A percentile compares a stretch with the other conserved stretches of the same genome.
Conservation (phyloP, 2,113 vertebrate species). For the Monarcha castaneiventris region DNA sequence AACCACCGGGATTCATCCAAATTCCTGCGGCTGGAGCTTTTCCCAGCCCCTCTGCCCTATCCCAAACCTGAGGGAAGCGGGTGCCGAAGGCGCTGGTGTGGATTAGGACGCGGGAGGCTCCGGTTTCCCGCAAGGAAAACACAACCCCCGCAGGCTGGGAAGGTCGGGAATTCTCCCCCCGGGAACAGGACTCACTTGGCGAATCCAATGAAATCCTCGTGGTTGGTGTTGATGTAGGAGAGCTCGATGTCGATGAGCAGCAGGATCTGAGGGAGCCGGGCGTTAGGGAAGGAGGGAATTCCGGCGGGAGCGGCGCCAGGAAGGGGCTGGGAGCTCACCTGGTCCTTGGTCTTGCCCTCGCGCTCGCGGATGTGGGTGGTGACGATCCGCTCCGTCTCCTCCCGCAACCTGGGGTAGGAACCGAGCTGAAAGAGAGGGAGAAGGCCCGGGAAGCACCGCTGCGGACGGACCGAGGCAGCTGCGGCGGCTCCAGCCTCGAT, state of each 20-base stretch:
- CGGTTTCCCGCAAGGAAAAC: background rate
- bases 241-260: slow-evolving; percentile 96
- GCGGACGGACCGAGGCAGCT: background rate
- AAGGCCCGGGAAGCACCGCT: background rate
- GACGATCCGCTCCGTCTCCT: slow-evolving; percentile 95
- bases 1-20: no score
- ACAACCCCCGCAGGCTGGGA: background rate
- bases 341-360: slow-evolving; percentile 93
- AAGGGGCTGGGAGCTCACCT: slow-evolving; percentile 69
- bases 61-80: background rate
- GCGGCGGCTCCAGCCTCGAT: no score
- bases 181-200: slow-evolving; percentile 83
- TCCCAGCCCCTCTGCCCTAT: fast-evolving
- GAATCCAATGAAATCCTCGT: slow-evolving; percentile 98
- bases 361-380: slow-evolving; percentile 90
- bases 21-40: background rate
- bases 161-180: fast-evolving
- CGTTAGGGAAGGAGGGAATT: fast-evolving
- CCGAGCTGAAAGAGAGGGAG: slow-evolving; percentile 75
- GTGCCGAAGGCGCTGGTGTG: background rate
- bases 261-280: slow-evolving; percentile 75
- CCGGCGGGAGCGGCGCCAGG: fast-evolving
- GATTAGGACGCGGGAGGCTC: background rate
- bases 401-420: slow-evolving; percentile 89
- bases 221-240: slow-evolving; percentile 99